phyloP scores from a whole-genome alignment of 2,888 invertebrate genomes.

The Lasioglossum oenotherae region DNA sequence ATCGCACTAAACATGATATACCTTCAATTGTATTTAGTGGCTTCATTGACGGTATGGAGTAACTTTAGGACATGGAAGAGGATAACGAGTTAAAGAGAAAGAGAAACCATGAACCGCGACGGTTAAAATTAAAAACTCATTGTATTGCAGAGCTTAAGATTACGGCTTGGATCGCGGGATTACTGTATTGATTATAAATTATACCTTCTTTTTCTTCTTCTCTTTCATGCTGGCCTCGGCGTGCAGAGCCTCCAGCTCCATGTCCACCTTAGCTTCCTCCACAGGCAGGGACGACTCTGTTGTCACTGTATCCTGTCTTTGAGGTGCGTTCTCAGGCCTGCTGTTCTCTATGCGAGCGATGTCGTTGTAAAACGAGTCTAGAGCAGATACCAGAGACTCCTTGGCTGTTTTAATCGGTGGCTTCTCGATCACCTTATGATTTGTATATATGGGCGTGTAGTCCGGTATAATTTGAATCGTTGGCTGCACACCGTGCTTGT shows the following conservation, averaged over 20 bases:
- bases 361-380: conserved; percentile 88
- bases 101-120: too few relatives aligned
- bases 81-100: too few relatives aligned
- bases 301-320: conserved; percentile 37
- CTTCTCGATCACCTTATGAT: conserved; percentile 81
- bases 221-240: conserved; percentile 46
- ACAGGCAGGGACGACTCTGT: conserved; percentile 31
- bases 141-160: too few relatives aligned
- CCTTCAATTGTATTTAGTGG: too few relatives aligned
- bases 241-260: conserved; percentile 43
- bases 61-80: too few relatives aligned
- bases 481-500: conserved; percentile 77
- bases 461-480: conserved; percentile 81
- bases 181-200: neutral
- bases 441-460: conserved; percentile 79
- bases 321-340: conserved; percentile 45
- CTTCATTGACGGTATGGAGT: too few relatives aligned
- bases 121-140: too few relatives aligned
- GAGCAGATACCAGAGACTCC: conserved; percentile 84
- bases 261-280: conserved; percentile 55
- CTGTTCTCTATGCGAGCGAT: conserved; percentile 86
- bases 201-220: conserved; percentile 65
- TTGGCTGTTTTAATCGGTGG: conserved; percentile 81
- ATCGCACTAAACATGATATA: too few relatives aligned
- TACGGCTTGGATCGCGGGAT: too few relatives aligned